A percentile compares a stretch with the other conserved stretches of the same genome.
Evolutionary conservation across 2,113 vertebrate genomes (phyloP).

Genomic region (Mionectes macconnelli): DNA sequence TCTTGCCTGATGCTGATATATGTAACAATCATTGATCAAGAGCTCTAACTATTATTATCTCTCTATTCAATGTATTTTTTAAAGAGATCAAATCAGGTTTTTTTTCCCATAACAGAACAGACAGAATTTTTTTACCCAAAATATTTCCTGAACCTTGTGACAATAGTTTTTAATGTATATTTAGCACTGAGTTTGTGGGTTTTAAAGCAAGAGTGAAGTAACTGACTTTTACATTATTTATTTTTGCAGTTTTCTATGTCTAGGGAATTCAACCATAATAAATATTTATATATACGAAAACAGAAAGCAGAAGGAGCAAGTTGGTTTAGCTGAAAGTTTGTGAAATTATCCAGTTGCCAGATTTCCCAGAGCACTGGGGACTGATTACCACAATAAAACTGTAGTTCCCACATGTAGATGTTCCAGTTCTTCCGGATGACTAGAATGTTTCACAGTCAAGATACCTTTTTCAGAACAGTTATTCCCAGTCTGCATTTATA

Average conservation of each 20-base stretch:
- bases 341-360: background rate
- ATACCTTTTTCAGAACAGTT: background rate
- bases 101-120: background rate
- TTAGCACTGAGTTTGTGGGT: background rate
- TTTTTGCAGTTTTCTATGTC: background rate
- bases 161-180: background rate
- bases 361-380: background rate
- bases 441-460: background rate
- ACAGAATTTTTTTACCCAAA: background rate
- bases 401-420: background rate
- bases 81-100: background rate
- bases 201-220: background rate
- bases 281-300: conserved; percentile 1
- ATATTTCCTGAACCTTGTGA: background rate
- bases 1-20: background rate
- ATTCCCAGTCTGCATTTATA: background rate
- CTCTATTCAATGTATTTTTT: background rate
- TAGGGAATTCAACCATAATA: background rate
- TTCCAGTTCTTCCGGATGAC: background rate
- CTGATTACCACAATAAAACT: background rate
- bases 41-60: background rate
- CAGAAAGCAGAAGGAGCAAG: background rate
- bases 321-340: background rate
- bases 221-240: background rate
- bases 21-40: background rate